These are phyloP conservation scores for Meles meles DNA, from an alignment of 2,113 vertebrate genomes.

Conservation along the genomic window DNA sequence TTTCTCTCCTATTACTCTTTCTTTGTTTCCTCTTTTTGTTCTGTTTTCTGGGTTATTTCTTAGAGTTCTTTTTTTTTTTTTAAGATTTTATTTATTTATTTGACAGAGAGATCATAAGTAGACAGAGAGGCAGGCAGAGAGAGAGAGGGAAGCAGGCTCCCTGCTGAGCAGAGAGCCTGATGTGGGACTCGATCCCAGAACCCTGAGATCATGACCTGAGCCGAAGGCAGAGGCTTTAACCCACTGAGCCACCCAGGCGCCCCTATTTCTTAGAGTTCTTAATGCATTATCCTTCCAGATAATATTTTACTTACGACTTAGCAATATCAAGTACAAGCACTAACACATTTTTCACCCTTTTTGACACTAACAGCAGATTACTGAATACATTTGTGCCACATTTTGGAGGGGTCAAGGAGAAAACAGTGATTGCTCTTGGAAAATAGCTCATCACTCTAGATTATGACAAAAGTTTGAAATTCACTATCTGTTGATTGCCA, in stretches of 20 bases:
- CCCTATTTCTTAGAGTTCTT: constrained; percentile 12
- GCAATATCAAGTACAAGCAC: neutral
- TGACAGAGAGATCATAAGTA: too few relatives aligned
- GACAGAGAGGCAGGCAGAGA: too few relatives aligned
- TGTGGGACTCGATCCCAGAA: too few relatives aligned
- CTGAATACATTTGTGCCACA: neutral
- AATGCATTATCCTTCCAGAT: neutral
- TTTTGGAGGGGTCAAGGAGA: neutral
- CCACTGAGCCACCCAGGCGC: too few relatives aligned
- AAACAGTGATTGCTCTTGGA: neutral
- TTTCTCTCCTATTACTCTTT: neutral
- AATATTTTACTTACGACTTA: neutral
- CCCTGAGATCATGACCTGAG: too few relatives aligned
- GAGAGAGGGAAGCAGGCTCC: too few relatives aligned
- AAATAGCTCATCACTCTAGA: neutral
- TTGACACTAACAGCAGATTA: neutral
- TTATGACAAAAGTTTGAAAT: neutral
- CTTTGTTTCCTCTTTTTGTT: neutral
- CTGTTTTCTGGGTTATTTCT: neutral
- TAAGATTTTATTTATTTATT: too few relatives aligned
- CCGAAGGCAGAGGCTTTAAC: too few relatives aligned
- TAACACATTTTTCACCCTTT: neutral
- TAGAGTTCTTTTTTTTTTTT: constrained; percentile 32
- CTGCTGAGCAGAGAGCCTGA: too few relatives aligned
- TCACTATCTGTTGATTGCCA: neutral